These are phyloP conservation scores for Pyrochroa serraticornis DNA, from an alignment of 2,888 invertebrate species.

Conservation along the genomic window DNA sequence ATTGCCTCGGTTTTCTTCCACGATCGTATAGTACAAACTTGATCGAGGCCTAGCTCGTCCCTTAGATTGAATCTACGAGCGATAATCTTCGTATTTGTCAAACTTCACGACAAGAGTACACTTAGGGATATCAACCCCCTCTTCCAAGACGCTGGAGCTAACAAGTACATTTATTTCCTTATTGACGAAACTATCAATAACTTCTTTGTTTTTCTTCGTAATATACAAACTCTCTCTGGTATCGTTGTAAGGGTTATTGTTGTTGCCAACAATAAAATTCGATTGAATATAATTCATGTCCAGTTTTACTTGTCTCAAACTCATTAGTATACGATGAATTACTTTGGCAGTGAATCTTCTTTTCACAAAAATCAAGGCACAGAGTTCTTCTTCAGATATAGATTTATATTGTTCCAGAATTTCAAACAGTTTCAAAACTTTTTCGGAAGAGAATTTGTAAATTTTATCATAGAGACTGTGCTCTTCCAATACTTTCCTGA, in stretches of 20 bases:
- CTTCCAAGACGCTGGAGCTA: slow-evolving; percentile 84
- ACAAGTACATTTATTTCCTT: slow-evolving; percentile 70
- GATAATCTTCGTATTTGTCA: slow-evolving; percentile 72
- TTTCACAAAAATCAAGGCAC: slow-evolving; percentile 75
- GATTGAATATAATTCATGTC: slow-evolving; percentile 66
- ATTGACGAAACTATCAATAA: slow-evolving; percentile 63
- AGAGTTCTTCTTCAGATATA: slow-evolving; percentile 60
- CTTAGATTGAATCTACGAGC: slow-evolving; percentile 89
- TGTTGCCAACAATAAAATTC: slow-evolving; percentile 76
- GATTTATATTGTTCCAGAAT: slow-evolving; percentile 66
- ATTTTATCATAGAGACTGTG: slow-evolving; percentile 60
- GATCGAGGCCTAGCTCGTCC: slow-evolving; percentile 77
- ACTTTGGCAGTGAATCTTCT: slow-evolving; percentile 78
- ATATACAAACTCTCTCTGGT: slow-evolving; percentile 63
- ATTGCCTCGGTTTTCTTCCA: too few species aligned
- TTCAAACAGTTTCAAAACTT: slow-evolving; percentile 67
- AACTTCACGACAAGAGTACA: slow-evolving; percentile 83
- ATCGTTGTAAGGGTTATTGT: slow-evolving; percentile 63
- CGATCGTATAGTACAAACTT: slow-evolving; percentile 67
- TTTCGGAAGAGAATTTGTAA: slow-evolving; percentile 66
- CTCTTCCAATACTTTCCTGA: slow-evolving; percentile 61
- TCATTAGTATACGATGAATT: slow-evolving; percentile 70
- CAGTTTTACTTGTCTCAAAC: slow-evolving; percentile 58
- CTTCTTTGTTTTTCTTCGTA: slow-evolving; percentile 60
- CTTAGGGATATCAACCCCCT: slow-evolving; percentile 84